Conservation (phyloP, 2,113 vertebrate species). For the Galeopterus variegatus region DNA sequence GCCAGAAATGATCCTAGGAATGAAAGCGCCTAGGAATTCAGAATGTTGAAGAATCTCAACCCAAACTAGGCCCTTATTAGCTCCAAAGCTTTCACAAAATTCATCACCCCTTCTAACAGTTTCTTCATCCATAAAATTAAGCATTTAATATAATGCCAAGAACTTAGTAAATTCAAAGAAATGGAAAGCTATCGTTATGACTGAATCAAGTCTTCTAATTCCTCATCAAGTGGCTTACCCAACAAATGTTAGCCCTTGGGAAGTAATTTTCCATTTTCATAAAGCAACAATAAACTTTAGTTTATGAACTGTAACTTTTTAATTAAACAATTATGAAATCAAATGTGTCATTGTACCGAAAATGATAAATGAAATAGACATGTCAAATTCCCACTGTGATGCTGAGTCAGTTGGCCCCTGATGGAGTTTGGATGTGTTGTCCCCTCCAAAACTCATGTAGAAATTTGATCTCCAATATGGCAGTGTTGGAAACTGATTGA, state of each 20-base stretch:
- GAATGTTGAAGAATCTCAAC: neutral
- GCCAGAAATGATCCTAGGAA: neutral
- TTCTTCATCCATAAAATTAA: neutral
- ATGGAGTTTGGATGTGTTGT: too few relatives aligned
- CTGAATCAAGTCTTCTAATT: neutral
- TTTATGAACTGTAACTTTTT: neutral
- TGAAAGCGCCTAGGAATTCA: neutral
- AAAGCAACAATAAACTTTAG: neutral
- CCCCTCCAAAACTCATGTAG: too few relatives aligned
- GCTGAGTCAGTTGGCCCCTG: neutral
- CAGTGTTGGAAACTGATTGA: too few relatives aligned
- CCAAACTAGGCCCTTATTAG: neutral
- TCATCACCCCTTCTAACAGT: neutral
- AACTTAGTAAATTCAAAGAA: neutral
- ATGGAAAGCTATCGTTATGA: neutral
- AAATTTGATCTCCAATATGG: too few relatives aligned
- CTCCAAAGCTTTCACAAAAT: neutral
- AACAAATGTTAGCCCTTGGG: neutral
- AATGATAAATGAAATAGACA: neutral
- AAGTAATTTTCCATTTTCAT: slow-evolving; percentile 33
- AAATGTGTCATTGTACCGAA: neutral
- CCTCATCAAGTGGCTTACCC: neutral
- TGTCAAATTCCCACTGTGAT: neutral
- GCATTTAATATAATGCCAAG: neutral
- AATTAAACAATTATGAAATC: neutral